A percentile compares a stretch with the other conserved stretches of the same genome.
Conservation (phyloP, 2,797 vertebrate genomes). For the Coregonus sp. region DNA sequence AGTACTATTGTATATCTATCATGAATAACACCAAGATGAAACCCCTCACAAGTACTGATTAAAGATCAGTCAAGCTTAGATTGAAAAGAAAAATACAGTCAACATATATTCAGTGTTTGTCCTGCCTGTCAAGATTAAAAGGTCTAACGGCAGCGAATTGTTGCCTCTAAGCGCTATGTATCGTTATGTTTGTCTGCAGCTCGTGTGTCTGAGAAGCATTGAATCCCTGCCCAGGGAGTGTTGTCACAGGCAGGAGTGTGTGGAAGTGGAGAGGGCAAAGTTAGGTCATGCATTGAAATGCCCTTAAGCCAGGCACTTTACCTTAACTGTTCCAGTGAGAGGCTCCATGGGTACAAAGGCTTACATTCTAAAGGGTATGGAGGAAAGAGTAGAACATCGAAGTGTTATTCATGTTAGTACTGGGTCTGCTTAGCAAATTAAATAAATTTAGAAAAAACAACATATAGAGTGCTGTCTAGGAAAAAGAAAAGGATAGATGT, state of each 20-base stretch:
- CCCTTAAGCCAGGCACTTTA: slow-evolving; percentile 72
- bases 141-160: neutral
- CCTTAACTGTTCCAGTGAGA: slow-evolving; percentile 57
- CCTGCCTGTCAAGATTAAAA: neutral
- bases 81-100: neutral
- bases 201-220: slow-evolving; percentile 44
- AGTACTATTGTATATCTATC: neutral
- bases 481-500: neutral
- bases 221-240: slow-evolving; percentile 55
- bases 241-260: slow-evolving; percentile 49
- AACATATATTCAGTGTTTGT: neutral
- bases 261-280: slow-evolving; percentile 57
- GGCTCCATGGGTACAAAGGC: slow-evolving; percentile 45
- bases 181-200: slow-evolving; percentile 8
- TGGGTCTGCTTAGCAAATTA: slow-evolving; percentile 56
- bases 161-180: neutral
- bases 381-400: slow-evolving; percentile 24
- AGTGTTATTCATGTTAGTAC: slow-evolving; percentile 37
- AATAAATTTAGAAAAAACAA: slow-evolving; percentile 43
- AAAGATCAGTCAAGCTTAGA: neutral
- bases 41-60: neutral
- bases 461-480: slow-evolving; percentile 32
- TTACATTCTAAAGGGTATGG: slow-evolving; percentile 18
- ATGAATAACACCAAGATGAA: neutral
- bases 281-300: slow-evolving; percentile 70